phyloP scores from a whole-genome alignment of 2,888 invertebrate genomes.

The Caenorhabditis doughertyi region DNA sequence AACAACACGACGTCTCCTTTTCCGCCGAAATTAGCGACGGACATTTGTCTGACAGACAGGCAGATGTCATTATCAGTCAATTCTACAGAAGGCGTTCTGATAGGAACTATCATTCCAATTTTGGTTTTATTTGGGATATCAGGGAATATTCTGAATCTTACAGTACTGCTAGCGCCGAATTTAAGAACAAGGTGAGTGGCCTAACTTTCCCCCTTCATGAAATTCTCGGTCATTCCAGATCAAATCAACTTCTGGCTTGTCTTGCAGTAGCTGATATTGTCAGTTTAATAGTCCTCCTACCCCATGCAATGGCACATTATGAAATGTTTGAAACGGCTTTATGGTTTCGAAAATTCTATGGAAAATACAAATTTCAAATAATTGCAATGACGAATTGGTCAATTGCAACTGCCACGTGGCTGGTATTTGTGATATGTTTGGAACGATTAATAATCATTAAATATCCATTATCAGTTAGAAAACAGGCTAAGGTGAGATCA shows the following conservation, averaged over 20 bases:
- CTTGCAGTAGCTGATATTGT: slow-evolving; percentile 81
- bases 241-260: slow-evolving; percentile 78
- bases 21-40: slow-evolving; percentile 52
- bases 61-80: slow-evolving; percentile 74
- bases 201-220: too few species aligned
- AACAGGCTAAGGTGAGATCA: slow-evolving; percentile 57
- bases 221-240: slow-evolving; percentile 61
- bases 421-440: slow-evolving; percentile 78
- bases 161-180: slow-evolving; percentile 76
- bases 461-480: slow-evolving; percentile 75
- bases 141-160: slow-evolving; percentile 79
- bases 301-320: slow-evolving; percentile 81
- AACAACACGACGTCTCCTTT: slow-evolving; percentile 41
- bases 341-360: slow-evolving; percentile 78
- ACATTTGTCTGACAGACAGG: slow-evolving; percentile 73
- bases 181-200: slow-evolving; percentile 78
- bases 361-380: slow-evolving; percentile 77
- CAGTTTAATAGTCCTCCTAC: slow-evolving; percentile 79
- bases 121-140: slow-evolving; percentile 78
- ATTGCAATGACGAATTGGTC: slow-evolving; percentile 80
- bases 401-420: slow-evolving; percentile 80
- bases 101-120: slow-evolving; percentile 74
- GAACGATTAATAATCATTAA: slow-evolving; percentile 80
- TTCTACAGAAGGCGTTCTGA: slow-evolving; percentile 71
- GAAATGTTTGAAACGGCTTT: slow-evolving; percentile 74